Base-by-base conservation (phyloP, 2,113 vertebrate genomes). In the Sapayoa aenigma region DNA sequence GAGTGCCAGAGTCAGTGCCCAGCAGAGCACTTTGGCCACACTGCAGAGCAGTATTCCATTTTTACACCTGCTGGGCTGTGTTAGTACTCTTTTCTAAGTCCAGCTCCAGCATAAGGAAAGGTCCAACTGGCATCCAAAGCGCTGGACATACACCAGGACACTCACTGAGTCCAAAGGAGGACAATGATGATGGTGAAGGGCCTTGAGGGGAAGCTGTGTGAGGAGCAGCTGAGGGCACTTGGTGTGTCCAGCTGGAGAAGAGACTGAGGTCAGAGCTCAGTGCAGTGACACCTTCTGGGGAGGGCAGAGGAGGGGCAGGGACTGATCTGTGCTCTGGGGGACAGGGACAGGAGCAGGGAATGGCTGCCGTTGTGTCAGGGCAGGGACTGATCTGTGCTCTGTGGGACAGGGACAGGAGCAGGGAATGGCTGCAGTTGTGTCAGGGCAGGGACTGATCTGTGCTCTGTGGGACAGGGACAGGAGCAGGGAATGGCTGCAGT, bases 1-100 rank as follows among this genome's bases (percentile, higher is more conserved):
- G 11, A 72, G 27, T 1, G 1, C 3, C 0, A 11, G 24, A 63
- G 37, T 20, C 14, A 20, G 28, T 25, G 44, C 28, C 14, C 73
- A 59, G 23, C 25, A 93, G 67, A 63, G 8, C 23, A 28, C 47
- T 72, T 8, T 82, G 44, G 33, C 56, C 49, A 63, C 7, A 1
- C 6, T 37, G 62, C 8, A 56, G 35, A 75, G 13, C 22, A 8
- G 5, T 30, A 6, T 31, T 37, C 9, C 1, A 1, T 55, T 52
- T 87, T n/a, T 6, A 50, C 12, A 55, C 9, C 24, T 49, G 11
- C 46, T 85, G 49, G 49, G 4, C 49, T 47, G 37, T 63, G 13
- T 5, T 44, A 9, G 1, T 5, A 1, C 52, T 59, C 9, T 47
- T 72, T 50, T 33, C 6, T 5, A 37, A 35, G 3, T 14, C 20